A percentile compares a stretch with the other conserved stretches of the same genome.
Conservation (phyloP, 2,888 invertebrate species). For the Hyppa rectilinea region DNA sequence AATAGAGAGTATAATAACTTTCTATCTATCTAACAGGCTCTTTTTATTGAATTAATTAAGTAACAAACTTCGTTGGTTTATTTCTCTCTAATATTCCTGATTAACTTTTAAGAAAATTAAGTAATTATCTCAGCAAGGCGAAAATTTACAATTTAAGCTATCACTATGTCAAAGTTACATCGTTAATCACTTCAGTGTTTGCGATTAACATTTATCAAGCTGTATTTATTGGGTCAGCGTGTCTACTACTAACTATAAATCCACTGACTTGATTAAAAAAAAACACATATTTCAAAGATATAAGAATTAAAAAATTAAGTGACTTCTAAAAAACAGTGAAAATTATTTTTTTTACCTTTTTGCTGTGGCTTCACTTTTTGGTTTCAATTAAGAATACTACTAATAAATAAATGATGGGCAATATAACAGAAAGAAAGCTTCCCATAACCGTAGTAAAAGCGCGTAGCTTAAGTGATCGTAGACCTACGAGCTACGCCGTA, state of each 20-base stretch:
- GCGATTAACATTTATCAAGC: conserved; percentile 51
- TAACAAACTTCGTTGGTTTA: conserved; percentile 41
- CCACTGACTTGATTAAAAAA: conserved; percentile 1
- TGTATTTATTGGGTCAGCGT: conserved; percentile 38
- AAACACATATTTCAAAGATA: background rate
- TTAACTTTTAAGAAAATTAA: conserved; percentile 57
- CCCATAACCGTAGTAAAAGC: background rate
- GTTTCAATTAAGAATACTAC: background rate
- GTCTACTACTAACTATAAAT: background rate
- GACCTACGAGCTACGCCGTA: conserved; percentile 34
- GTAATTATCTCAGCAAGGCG: conserved; percentile 43
- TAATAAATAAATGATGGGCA: background rate
- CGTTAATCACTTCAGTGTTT: conserved; percentile 58
- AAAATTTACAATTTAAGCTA: conserved; percentile 49
- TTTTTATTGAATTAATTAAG: conserved; percentile 35
- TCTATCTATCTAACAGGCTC: no score
- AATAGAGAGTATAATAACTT: no score
- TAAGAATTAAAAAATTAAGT: no score
- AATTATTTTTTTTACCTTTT: no score
- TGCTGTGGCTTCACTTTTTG: no score
- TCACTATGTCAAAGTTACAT: conserved; percentile 60
- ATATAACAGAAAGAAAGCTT: background rate
- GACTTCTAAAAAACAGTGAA: no score
- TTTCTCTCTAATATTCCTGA: conserved; percentile 40
- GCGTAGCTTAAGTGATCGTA: background rate